phyloP scores from a whole-genome alignment of 92 coral and sea anemone genomes.

The Chrysogorgia sp. region DNA sequence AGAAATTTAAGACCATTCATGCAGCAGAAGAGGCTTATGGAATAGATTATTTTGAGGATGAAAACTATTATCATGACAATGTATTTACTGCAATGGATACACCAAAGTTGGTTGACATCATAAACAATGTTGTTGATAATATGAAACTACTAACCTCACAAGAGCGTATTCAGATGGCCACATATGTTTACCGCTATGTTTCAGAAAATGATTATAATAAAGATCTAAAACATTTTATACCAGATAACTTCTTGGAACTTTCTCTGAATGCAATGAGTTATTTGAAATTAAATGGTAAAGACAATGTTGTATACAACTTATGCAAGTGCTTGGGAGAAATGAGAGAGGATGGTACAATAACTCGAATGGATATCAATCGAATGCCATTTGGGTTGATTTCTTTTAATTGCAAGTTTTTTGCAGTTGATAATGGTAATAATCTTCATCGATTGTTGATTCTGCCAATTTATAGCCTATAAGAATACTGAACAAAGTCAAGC shows the following conservation, averaged over 20 bases:
- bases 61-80: background rate
- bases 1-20: constrained; percentile 5
- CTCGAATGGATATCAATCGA: constrained; percentile 36
- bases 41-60: constrained; percentile 28
- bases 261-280: constrained; percentile 23
- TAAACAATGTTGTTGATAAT: constrained; percentile 15
- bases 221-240: constrained; percentile 26
- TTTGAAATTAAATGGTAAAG: constrained; percentile 31
- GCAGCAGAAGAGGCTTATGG: constrained; percentile 48
- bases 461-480: too few species aligned
- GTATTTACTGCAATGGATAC: background rate
- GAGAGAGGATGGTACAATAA: constrained; percentile 30
- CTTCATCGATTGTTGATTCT: constrained; percentile 24
- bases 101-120: constrained; percentile 13
- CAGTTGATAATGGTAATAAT: constrained; percentile 50
- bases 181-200: constrained; percentile 6
- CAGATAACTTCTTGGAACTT: constrained; percentile 13
- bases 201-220: constrained; percentile 25
- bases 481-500: too few species aligned
- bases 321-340: constrained; percentile 38
- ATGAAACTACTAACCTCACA: background rate
- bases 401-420: constrained; percentile 52
- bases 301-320: constrained; percentile 38
- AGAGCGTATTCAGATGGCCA: constrained; percentile 28
- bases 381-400: constrained; percentile 60